Conservation (phyloP, 23 tunicate species). For the Ciona savignyi region DNA sequence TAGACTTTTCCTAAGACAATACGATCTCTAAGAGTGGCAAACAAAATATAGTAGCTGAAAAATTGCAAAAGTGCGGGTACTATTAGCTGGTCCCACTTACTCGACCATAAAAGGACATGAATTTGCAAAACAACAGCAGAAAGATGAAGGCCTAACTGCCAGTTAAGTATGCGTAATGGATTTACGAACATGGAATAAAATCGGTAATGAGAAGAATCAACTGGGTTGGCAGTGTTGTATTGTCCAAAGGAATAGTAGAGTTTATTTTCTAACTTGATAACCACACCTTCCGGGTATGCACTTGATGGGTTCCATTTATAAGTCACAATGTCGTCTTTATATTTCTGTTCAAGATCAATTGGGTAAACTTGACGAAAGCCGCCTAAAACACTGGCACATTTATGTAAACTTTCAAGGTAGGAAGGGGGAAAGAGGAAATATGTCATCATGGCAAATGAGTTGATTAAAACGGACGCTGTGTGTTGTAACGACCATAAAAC, state of each 20-base stretch:
- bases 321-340: neutral
- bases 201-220: constrained; percentile 28
- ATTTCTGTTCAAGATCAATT: neutral
- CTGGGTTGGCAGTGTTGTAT: constrained; percentile 65
- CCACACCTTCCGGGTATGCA: constrained; percentile 19
- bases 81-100: constrained; percentile 67
- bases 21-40: constrained; percentile 47
- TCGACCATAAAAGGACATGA: constrained; percentile 42
- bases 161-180: constrained; percentile 37
- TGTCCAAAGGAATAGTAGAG: constrained; percentile 36
- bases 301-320: neutral
- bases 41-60: constrained; percentile 74
- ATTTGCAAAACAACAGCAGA: constrained; percentile 51
- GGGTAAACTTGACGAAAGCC: constrained; percentile 15
- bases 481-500: constrained; percentile 63
- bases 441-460: constrained; percentile 46
- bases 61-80: constrained; percentile 76
- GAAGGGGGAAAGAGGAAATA: constrained; percentile 35
- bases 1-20: constrained; percentile 43
- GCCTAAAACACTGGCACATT: constrained; percentile 50
- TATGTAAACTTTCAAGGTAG: constrained; percentile 51
- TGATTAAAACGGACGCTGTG: constrained; percentile 40
- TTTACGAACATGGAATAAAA: constrained; percentile 13
- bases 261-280: constrained; percentile 25
- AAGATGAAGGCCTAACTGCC: constrained; percentile 34